Evolutionary conservation across 1,140 invertebrate genomes (phyloP).

Genomic region (Cephus cinctus): DNA sequence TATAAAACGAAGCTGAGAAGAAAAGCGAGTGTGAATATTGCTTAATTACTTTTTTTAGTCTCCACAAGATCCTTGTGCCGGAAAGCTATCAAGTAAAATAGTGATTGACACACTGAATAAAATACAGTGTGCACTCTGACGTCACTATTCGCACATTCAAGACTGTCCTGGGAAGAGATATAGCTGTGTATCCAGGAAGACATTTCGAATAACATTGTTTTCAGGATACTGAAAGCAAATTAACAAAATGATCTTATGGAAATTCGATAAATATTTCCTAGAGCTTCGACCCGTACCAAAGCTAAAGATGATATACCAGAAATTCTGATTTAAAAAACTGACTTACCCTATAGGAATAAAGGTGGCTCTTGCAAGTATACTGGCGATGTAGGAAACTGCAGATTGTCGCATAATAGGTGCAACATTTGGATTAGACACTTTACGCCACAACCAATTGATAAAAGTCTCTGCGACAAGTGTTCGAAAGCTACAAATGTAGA

Average conservation of each 20-base stretch:
- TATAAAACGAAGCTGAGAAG: constrained; percentile 14
- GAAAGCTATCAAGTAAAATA: constrained; percentile 90
- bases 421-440: constrained; percentile 67
- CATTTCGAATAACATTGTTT: constrained; percentile 64
- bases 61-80: constrained; percentile 80
- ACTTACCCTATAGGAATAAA: constrained; percentile 68
- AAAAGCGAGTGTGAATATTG: constrained; percentile 8
- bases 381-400: constrained; percentile 73
- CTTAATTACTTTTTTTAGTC: constrained; percentile 68
- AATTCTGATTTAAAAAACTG: constrained; percentile 7
- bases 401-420: constrained; percentile 67
- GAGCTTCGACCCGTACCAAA: no score
- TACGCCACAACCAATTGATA: constrained; percentile 73
- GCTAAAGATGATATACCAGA: no score
- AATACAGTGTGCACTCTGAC: constrained; percentile 78
- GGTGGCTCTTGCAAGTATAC: constrained; percentile 69
- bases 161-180: constrained; percentile 62
- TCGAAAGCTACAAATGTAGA: constrained; percentile 74
- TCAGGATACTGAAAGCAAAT: constrained; percentile 61
- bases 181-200: constrained; percentile 75
- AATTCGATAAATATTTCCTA: constrained; percentile 3
- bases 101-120: constrained; percentile 84
- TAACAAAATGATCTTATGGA: constrained; percentile 13
- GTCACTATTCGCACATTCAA: constrained; percentile 54
- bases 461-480: constrained; percentile 66